Evolutionary conservation across 2,113 vertebrate species (phyloP).

Genomic region (Gambusia holbrooki): DNA sequence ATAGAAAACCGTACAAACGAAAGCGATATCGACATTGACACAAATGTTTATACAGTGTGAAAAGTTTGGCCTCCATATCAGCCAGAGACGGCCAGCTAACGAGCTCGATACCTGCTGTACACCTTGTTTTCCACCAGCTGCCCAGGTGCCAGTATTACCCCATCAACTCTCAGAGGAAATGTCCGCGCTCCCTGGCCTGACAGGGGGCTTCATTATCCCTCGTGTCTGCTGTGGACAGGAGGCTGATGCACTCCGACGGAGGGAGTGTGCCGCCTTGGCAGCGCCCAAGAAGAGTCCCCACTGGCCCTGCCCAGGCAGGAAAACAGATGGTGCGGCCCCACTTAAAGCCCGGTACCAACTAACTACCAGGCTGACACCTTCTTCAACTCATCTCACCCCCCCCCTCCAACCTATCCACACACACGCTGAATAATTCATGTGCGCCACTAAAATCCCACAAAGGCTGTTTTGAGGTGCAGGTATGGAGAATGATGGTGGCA

Average conservation of each 20-base stretch:
- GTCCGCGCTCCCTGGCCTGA: conserved; percentile 56
- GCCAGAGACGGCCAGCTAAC: conserved; percentile 51
- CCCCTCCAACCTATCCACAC: conserved; percentile 27
- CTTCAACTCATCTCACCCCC: conserved; percentile 36
- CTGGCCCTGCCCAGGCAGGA: conserved; percentile 68
- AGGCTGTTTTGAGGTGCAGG: conserved; percentile 78
- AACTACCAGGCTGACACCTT: conserved; percentile 48
- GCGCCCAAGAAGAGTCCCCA: conserved; percentile 70
- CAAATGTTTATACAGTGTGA: conserved; percentile 26
- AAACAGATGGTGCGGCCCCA: conserved; percentile 82
- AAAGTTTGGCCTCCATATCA: conserved; percentile 34
- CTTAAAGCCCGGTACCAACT: conserved; percentile 70
- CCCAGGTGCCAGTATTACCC: conserved; percentile 64
- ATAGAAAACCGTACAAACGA: neutral
- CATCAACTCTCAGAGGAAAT: conserved; percentile 60
- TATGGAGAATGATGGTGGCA: conserved; percentile 64
- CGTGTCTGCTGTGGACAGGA: conserved; percentile 69
- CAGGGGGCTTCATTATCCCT: conserved; percentile 74
- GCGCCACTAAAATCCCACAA: conserved; percentile 64
- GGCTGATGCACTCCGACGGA: conserved; percentile 57
- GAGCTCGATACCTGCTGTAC: conserved; percentile 68
- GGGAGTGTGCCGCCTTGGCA: conserved; percentile 67
- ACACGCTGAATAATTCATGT: conserved; percentile 81
- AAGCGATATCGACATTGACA: neutral
- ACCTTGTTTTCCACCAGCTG: conserved; percentile 71